A percentile compares a stretch with the other conserved stretches of the same genome.
phyloP scores from a whole-genome alignment of 2,113 vertebrate species.

The Otis tarda region DNA sequence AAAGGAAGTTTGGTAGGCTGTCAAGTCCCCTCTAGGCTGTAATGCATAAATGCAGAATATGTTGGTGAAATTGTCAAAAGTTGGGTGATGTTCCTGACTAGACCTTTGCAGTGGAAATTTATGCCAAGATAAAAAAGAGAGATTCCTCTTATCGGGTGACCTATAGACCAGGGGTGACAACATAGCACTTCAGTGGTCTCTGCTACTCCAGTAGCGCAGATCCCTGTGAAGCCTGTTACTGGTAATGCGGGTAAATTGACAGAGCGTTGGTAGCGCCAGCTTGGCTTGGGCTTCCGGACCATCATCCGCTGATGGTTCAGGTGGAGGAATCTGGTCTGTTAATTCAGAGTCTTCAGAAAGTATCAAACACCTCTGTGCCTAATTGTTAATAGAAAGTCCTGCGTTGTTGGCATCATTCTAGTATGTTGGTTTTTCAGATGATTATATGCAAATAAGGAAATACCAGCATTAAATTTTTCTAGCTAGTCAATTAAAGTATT shows the following conservation, averaged over 20 bases:
- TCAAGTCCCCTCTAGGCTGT: background rate
- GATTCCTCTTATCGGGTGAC: background rate
- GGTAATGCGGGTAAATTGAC: background rate
- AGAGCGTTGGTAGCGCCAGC: background rate
- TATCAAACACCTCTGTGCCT: background rate
- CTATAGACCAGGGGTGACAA: accelerated
- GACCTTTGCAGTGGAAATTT: background rate
- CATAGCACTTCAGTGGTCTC: accelerated
- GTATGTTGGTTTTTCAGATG: background rate
- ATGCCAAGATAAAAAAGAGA: background rate
- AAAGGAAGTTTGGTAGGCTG: background rate
- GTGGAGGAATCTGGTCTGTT: background rate
- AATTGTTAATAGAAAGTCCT: background rate
- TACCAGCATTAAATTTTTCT: background rate
- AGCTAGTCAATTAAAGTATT: background rate
- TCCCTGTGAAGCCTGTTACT: no score
- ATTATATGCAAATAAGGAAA: background rate
- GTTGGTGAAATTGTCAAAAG: background rate
- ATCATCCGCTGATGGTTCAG: background rate
- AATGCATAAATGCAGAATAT: background rate
- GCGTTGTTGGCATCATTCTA: background rate
- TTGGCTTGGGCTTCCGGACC: background rate
- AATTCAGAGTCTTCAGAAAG: background rate
- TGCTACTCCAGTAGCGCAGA: accelerated
- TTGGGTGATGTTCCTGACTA: background rate